Evolutionary conservation across 2,888 invertebrate species (phyloP).

Genomic region (Listrodromus nycthemerus): DNA sequence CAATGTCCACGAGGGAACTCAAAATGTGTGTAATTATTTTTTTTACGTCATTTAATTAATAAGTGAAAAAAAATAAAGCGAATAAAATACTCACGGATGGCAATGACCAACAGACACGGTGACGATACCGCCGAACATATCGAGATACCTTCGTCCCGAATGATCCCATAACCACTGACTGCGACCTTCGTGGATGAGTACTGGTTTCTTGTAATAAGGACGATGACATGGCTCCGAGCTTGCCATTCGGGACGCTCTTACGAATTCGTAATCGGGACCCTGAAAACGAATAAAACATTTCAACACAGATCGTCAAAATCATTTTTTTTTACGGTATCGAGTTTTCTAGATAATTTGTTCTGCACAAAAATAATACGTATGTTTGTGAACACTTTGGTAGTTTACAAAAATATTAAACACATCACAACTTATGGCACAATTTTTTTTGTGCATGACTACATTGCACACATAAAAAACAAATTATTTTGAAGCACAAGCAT

Average conservation of each 20-base stretch:
- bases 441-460: too few relatives aligned
- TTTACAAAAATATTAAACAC: too few relatives aligned
- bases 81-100: slow-evolving; percentile 92
- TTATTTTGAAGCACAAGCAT: too few relatives aligned
- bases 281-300: slow-evolving; percentile 73
- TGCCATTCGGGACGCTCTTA: slow-evolving; percentile 86
- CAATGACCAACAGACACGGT: slow-evolving; percentile 99
- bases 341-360: not conserved
- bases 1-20: too few relatives aligned
- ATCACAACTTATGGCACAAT: too few relatives aligned
- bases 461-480: too few relatives aligned
- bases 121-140: slow-evolving; percentile 98
- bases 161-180: slow-evolving; percentile 98
- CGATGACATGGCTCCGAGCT: slow-evolving; percentile 90
- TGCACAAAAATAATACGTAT: too few relatives aligned
- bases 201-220: slow-evolving; percentile 92
- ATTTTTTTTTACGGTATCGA: not conserved
- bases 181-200: slow-evolving; percentile 93
- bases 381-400: too few relatives aligned
- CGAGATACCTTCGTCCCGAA: slow-evolving; percentile 94
- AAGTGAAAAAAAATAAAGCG: too few relatives aligned
- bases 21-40: too few relatives aligned
- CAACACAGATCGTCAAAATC: not conserved
- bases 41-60: too few relatives aligned
- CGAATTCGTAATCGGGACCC: slow-evolving; percentile 88